These are phyloP conservation scores for Capricornis sumatraensis DNA, from an alignment of 2,113 vertebrate species.

Conservation along the genomic window DNA sequence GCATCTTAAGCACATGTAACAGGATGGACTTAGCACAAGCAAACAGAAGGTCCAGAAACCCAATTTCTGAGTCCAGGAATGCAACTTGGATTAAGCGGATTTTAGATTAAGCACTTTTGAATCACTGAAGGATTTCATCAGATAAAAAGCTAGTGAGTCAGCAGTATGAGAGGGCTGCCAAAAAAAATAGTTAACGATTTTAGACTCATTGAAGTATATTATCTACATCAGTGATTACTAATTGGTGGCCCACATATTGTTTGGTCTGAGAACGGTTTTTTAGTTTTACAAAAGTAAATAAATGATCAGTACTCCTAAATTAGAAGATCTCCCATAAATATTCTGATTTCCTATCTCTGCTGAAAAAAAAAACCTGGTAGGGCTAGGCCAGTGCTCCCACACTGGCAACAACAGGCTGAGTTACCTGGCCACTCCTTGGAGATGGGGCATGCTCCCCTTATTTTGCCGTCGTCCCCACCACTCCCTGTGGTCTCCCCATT, in stretches of 20 bases:
- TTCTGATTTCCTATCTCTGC: background rate
- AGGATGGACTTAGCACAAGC: background rate
- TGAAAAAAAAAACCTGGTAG: background rate
- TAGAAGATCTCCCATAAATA: background rate
- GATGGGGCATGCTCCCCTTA: rapidly evolving
- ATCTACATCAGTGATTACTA: background rate
- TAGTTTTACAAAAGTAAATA: background rate
- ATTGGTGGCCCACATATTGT: background rate
- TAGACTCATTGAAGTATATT: background rate
- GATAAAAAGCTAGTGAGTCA: constrained; percentile 28
- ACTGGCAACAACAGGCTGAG: background rate
- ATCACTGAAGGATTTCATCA: constrained; percentile 3
- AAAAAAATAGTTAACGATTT: constrained; percentile 11
- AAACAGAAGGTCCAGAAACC: background rate
- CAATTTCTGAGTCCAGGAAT: background rate
- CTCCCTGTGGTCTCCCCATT: background rate
- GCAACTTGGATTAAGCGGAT: background rate
- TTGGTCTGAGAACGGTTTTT: constrained; percentile 1
- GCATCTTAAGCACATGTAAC: background rate
- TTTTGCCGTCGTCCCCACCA: background rate
- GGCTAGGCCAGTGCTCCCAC: background rate
- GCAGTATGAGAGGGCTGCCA: constrained; percentile 10
- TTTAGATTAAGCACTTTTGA: background rate
- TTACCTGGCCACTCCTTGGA: background rate
- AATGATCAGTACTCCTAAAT: constrained; percentile 2